Evolutionary conservation across 2,113 vertebrate species (phyloP).

Genomic region (Hyperoodon ampullatus): DNA sequence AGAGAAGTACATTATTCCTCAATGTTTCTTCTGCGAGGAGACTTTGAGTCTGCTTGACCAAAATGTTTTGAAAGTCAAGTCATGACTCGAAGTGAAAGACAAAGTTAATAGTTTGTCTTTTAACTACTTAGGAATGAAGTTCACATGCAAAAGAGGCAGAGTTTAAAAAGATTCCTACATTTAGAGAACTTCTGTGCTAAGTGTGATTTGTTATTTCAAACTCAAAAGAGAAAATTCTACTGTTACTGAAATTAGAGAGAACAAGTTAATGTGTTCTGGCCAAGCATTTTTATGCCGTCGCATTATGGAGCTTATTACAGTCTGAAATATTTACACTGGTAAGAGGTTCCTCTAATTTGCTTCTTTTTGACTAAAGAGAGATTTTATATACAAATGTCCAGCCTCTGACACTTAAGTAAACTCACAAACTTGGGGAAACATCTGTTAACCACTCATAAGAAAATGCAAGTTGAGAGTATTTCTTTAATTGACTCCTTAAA

Average conservation of each 20-base stretch:
- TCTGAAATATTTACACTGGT: constrained; percentile 90
- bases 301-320: constrained; percentile 88
- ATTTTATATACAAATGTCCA: constrained; percentile 83
- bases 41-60: constrained; percentile 88
- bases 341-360: constrained; percentile 89
- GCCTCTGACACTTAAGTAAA: constrained; percentile 87
- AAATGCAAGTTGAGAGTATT: constrained; percentile 68
- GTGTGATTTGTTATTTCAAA: constrained; percentile 75
- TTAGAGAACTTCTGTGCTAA: constrained; percentile 84
- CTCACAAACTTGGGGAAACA: constrained; percentile 82
- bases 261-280: constrained; percentile 69
- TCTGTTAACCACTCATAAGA: constrained; percentile 80
- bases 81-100: constrained; percentile 86
- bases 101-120: constrained; percentile 84
- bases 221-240: constrained; percentile 73
- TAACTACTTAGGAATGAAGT: constrained; percentile 80
- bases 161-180: constrained; percentile 83
- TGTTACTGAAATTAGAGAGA: constrained; percentile 80
- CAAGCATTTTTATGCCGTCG: constrained; percentile 74
- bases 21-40: constrained; percentile 87
- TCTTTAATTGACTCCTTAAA: constrained; percentile 57
- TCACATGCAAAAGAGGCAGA: constrained; percentile 78
- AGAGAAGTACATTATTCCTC: constrained; percentile 86
- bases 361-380: constrained; percentile 86
- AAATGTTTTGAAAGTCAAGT: constrained; percentile 91